Conservation (phyloP, 92 coral and sea anemone species). For the Diadumene lineata region DNA sequence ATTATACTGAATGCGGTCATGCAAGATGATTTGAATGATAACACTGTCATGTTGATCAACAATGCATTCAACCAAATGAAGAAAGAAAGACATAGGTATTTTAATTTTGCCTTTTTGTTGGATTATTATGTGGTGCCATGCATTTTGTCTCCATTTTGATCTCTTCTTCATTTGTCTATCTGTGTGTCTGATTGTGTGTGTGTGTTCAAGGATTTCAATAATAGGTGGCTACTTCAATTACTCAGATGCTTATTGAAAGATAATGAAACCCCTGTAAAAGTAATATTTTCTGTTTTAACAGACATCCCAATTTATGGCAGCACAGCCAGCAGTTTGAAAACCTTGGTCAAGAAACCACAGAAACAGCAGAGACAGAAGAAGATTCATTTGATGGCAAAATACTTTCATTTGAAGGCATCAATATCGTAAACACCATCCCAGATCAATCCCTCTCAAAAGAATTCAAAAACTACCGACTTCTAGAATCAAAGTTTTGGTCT, state of each 20-base stretch:
- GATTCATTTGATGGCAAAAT: slow-evolving; percentile 74
- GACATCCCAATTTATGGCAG: slow-evolving; percentile 45
- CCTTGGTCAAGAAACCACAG: slow-evolving; percentile 20
- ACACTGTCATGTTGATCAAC: slow-evolving; percentile 24
- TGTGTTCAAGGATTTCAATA: too few species aligned
- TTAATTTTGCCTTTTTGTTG: neutral
- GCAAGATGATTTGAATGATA: slow-evolving; percentile 24
- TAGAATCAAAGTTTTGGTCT: slow-evolving; percentile 77
- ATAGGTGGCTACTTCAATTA: too few species aligned
- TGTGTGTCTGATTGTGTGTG: too few species aligned
- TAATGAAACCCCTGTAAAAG: too few species aligned
- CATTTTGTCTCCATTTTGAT: too few species aligned
- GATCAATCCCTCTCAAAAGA: slow-evolving; percentile 43
- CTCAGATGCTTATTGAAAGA: neutral
- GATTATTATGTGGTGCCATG: too few species aligned
- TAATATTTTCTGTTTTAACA: too few species aligned
- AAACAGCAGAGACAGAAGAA: slow-evolving; percentile 25
- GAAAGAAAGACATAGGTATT: slow-evolving; percentile 52
- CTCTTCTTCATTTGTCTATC: too few species aligned
- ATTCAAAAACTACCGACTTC: slow-evolving; percentile 54
- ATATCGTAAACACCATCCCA: slow-evolving; percentile 53
- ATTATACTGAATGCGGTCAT: slow-evolving; percentile 53
- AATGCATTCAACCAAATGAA: slow-evolving; percentile 54
- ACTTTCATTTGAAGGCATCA: slow-evolving; percentile 58
- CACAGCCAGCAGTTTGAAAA: slow-evolving; percentile 59